These are phyloP conservation scores for Penaeus monodon DNA, from an alignment of 2,888 invertebrate species.

Conservation along the genomic window DNA sequence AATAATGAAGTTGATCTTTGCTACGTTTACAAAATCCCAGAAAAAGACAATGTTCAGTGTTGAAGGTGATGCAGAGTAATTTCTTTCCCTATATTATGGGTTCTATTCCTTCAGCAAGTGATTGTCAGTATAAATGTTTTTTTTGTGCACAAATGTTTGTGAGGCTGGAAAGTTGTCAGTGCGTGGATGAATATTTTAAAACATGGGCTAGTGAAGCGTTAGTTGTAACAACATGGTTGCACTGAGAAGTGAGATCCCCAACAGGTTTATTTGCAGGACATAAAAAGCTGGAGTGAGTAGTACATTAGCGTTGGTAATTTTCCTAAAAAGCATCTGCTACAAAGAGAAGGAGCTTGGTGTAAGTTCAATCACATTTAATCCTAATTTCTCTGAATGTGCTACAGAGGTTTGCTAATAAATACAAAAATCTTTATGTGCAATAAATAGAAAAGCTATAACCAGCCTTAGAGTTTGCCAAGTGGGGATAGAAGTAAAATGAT, in stretches of 20 bases:
- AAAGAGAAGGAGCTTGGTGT: constrained; percentile 13
- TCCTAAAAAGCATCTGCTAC: constrained; percentile 15
- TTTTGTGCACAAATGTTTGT: constrained; percentile 58
- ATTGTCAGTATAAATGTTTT: constrained; percentile 51
- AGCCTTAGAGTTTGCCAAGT: constrained; percentile 48
- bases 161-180: constrained; percentile 46
- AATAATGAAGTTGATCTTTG: constrained; percentile 57
- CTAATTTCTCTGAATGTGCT: constrained; percentile 7
- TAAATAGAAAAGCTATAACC: constrained; percentile 44
- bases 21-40: constrained; percentile 45
- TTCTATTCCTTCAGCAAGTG: constrained; percentile 47
- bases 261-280: not conserved
- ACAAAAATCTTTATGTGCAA: constrained; percentile 44
- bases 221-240: constrained; percentile 44
- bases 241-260: constrained; percentile 45
- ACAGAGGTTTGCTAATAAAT: constrained; percentile 31
- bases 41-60: constrained; percentile 53
- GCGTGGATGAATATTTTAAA: constrained; percentile 42
- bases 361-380: constrained; percentile 1
- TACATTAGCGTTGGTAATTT: constrained; percentile 12
- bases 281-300: constrained; percentile 27
- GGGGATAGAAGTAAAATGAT: not conserved
- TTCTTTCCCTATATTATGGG: constrained; percentile 44
- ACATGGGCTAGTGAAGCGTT: constrained; percentile 48
- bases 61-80: constrained; percentile 45